Base-by-base conservation (phyloP, 2,888 invertebrate species). In the Papilio demoleus region DNA sequence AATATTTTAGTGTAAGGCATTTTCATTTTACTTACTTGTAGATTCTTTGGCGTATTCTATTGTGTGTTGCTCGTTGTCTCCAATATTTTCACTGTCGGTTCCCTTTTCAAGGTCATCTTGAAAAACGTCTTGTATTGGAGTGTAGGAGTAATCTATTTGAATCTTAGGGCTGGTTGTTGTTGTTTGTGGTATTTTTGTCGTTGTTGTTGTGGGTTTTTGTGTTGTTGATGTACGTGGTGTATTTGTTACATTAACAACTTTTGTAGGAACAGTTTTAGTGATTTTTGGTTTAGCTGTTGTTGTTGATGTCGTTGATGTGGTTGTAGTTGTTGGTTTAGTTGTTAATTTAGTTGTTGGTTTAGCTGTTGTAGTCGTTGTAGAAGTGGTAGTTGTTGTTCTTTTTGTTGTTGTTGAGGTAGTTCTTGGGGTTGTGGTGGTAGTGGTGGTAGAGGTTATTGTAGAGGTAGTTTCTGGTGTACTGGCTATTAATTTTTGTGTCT, bases 401-500 rank as follows among this genome's bases (percentile, higher is more conserved):
- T 76, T 73, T 36, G 75, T 75, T 36, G 71, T 71, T 38, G 72
- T 75, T 11, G 74, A 73, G 34, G 73, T 72, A 31, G 73, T 61
- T 11, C 72, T 70, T 4, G 69, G 67, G 45, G 66, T 64, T n/a
- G 66, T 58, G 22, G 71, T 71, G 19, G 73, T 74, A 34, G 72
- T 70, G 45, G 71, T 67, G 12, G 45, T 60, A 4, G 70, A 67
- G 14, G 74, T 72, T 38, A 73, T 70, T 9, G 73, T 70, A n/a
- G 58, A 71, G 53, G 67, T 69, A 4, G 36, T 65, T n/a, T 70
- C 62, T 22, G 76, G 68, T 42, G 78, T 77, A 65, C 78, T 76
- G 1, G 80, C 80, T 22, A 87, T 75, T 27, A 83, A 75, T 72
- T 84, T 85, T 66, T 84, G 80, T 0, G 84, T 85, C 72, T 82